Base-by-base conservation (phyloP, 1,140 invertebrate species). In the Calosoma granatense region DNA sequence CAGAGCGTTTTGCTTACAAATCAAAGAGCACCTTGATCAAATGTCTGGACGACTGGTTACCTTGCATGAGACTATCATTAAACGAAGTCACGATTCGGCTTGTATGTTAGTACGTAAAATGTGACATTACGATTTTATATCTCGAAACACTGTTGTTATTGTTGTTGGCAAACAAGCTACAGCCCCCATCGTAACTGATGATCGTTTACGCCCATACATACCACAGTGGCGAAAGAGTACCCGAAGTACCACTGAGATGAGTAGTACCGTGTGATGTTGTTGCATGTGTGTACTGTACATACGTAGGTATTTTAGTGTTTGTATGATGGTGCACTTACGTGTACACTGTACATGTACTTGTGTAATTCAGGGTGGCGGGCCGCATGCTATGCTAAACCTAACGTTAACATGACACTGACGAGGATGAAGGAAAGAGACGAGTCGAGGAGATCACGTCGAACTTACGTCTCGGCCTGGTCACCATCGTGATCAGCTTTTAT, bases 41-140 rank as follows among this genome's bases (percentile, higher is more conserved):
- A 47, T 47, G 41, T 12, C 43, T 61, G 60, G 60, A 22, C 56
- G 39, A 58, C 60, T 61, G 55, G 56, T 23, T 53, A 43, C 23
- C 60, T 60, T 56, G 41, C 43, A 51, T 56, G 52, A 56, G 56
- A 39, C 58, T 63, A 63, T 63, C 62, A 63, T 63, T 63, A 63
- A 61, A 61, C 56, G 55, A 59, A 63, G 62, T 63, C 62, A 63
- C 62, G 62, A 63, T 53, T 59, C 53, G 59, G 61, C 60, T 59
- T 56, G 60, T 63, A 47, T 47, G 41, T 63, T 61, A 61, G 59
- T 56, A 61, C 59, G 61, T 63, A 59, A 63, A 63, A 61, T 63
- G 61, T 61, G 61, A 63, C 61, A 63, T 63, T 63, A 63, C 54
- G 51, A 59, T 63, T 60, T 60, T 63, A 41, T 59, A 58, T 58